Conservation (phyloP, 2,888 invertebrate species). For the Coelogynopora nodosa region DNA sequence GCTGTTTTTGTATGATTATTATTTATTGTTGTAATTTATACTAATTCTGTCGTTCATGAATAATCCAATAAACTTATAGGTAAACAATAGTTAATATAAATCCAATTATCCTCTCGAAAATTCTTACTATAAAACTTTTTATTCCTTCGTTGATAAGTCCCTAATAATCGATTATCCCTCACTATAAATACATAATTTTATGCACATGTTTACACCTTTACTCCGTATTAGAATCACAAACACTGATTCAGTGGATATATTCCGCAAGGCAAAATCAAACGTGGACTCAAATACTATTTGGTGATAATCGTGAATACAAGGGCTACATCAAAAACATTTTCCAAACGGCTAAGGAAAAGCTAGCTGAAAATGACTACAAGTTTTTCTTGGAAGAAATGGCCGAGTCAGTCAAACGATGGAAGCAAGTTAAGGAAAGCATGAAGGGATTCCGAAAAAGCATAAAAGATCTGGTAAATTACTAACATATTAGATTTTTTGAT, state of each 20-base stretch:
- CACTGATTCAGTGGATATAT: neutral
- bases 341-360: neutral
- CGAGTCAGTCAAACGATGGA: neutral
- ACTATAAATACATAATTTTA: too few relatives aligned
- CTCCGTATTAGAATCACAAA: neutral
- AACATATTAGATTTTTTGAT: too few relatives aligned
- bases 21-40: too few relatives aligned
- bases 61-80: too few relatives aligned
- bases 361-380: neutral
- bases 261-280: neutral
- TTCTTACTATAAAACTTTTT: too few relatives aligned
- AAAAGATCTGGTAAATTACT: neutral
- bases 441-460: neutral
- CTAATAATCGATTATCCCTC: too few relatives aligned
- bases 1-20: too few relatives aligned
- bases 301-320: neutral
- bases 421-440: neutral
- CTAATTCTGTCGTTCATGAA: too few relatives aligned
- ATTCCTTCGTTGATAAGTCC: too few relatives aligned
- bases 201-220: too few relatives aligned
- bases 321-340: neutral
- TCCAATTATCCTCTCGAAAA: too few relatives aligned
- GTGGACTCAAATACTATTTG: neutral
- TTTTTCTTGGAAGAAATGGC: neutral
- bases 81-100: too few relatives aligned